Percentiles rank a stretch among this genome's conserved stretches.
Conservation (phyloP, 2,888 invertebrate species). For the Metopia argyrocephala region DNA sequence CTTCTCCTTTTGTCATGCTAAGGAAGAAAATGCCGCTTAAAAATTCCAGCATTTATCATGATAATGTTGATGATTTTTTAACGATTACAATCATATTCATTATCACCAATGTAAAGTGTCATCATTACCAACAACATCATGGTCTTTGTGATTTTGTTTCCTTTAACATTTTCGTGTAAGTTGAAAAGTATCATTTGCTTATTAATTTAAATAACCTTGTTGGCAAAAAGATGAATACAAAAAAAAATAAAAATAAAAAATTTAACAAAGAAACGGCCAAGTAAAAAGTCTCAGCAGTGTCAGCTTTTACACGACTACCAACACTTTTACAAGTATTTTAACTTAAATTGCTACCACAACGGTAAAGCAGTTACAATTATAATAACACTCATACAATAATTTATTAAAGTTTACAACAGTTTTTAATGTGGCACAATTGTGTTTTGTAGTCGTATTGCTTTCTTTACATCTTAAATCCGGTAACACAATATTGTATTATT, state of each 20-base stretch:
- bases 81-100: conserved; percentile 34
- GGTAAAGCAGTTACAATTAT: too few relatives aligned
- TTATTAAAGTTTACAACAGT: conserved; percentile 56
- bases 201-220: conserved; percentile 61
- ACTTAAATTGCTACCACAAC: too few relatives aligned
- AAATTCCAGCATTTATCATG: background rate
- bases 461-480: conserved; percentile 33
- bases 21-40: background rate
- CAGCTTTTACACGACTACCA: background rate
- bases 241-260: too few relatives aligned
- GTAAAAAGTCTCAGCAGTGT: background rate
- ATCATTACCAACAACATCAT: conserved; percentile 18
- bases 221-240: too few relatives aligned
- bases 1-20: background rate
- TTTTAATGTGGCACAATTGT: conserved; percentile 55
- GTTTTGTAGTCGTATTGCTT: conserved; percentile 28
- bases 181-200: conserved; percentile 51
- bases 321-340: background rate
- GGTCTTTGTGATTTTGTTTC: conserved; percentile 5
- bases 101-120: conserved; percentile 32
- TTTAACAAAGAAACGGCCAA: conserved; percentile 25
- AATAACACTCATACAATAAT: background rate
- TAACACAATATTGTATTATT: conserved; percentile 42
- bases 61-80: conserved; percentile 20
- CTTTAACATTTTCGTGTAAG: conserved; percentile 8